phyloP scores from a whole-genome alignment of 92 coral and sea anemone genomes.

The Siderastrea siderea region DNA sequence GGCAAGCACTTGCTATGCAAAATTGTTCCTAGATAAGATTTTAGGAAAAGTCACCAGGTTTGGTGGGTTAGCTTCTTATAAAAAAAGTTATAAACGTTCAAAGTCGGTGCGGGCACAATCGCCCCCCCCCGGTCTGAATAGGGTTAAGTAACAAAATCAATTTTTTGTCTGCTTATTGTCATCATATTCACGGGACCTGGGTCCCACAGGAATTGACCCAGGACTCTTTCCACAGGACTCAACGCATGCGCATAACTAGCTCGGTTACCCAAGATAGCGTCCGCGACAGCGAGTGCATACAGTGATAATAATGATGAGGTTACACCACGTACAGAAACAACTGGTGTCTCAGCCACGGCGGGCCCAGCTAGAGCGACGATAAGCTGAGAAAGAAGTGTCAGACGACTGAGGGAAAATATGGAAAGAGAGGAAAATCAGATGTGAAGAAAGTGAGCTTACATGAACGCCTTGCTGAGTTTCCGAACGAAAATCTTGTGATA shows the following conservation, averaged over 20 bases:
- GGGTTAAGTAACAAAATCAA: no score
- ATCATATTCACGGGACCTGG: no score
- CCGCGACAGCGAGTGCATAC: not conserved
- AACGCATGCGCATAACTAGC: slow-evolving; percentile 28
- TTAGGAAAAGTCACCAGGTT: no score
- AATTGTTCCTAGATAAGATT: no score
- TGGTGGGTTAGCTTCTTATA: no score
- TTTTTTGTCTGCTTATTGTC: no score
- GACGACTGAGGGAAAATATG: slow-evolving; percentile 14
- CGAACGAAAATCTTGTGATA: slow-evolving; percentile 7
- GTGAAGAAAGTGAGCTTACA: slow-evolving; percentile 4
- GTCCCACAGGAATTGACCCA: slow-evolving; percentile 2
- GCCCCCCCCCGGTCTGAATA: no score
- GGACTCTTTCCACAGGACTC: slow-evolving; percentile 21
- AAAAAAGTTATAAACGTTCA: no score
- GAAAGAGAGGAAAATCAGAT: slow-evolving; percentile 14
- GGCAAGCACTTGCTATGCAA: no score
- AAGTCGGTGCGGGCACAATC: no score
- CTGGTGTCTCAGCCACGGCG: slow-evolving; percentile 9
- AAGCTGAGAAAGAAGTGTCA: not conserved
- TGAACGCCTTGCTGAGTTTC: slow-evolving; percentile 22
- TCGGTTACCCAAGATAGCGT: not conserved
- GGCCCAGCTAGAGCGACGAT: slow-evolving; percentile 2
- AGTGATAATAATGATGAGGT: no score
- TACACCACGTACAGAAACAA: slow-evolving; percentile 23